phyloP scores from a whole-genome alignment of 1,140 invertebrate species.

The Atta cephalotes region DNA sequence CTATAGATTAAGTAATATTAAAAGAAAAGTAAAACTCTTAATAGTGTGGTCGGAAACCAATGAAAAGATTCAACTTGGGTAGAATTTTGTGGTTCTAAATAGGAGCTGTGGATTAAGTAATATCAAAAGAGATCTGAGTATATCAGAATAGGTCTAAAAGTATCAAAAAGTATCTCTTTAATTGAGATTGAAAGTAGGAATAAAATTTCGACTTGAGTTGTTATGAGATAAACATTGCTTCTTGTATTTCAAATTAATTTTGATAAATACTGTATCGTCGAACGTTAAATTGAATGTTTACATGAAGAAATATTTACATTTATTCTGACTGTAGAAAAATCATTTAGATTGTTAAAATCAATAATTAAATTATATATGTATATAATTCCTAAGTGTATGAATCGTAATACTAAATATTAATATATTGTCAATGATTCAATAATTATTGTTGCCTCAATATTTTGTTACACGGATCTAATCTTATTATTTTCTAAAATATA shows the following conservation, averaged over 20 bases:
- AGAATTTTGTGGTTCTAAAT: no score
- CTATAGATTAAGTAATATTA: no score
- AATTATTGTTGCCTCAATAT: neutral
- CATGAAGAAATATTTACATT: neutral
- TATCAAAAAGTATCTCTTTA: no score
- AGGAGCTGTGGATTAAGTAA: no score
- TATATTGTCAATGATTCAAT: neutral
- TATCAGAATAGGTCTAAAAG: no score
- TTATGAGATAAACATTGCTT: neutral
- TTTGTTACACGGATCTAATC: neutral
- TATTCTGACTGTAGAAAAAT: neutral
- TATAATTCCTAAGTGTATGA: neutral
- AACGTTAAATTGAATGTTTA: neutral
- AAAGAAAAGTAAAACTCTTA: no score
- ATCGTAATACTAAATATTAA: neutral
- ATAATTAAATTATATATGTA: neutral
- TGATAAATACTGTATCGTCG: neutral
- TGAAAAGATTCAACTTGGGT: no score
- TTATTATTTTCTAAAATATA: conserved; percentile 1
- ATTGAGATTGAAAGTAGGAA: no score
- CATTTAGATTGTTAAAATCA: neutral
- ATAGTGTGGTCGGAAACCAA: no score
- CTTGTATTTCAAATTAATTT: neutral
- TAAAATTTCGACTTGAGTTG: no score
- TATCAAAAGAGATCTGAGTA: no score